Evolutionary conservation across 2,797 vertebrate species (phyloP), one percentile per base, ranked within the genome.

Genomic region (Oreochromis mossambicus): DNA sequence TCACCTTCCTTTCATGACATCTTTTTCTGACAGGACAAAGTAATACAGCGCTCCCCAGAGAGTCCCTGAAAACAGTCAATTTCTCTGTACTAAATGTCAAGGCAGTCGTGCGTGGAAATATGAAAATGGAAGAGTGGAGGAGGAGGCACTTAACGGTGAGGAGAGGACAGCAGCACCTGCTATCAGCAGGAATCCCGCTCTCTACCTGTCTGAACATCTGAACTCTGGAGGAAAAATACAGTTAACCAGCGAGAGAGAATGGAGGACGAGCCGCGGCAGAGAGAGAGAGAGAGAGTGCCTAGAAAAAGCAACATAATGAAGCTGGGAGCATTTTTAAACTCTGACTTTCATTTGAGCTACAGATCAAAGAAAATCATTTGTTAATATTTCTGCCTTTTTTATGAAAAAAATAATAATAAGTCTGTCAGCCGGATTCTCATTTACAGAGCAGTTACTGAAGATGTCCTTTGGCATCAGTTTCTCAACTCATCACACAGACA

Each of bases 1-100:
- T 94, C 94, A 93, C 94, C 95, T 95, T 94, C 92, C 91, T 87
- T 87, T 90, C 89, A 90, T 95, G 93, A 95, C 93, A 93, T 93
- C 84, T 92, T 95, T 94, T 93, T 92, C 88, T 94, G 94, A 95
- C 92, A 95, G 94, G 92, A 93, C 92, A 91, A 89, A 93, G 93
- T 95, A 95, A 95, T 93, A 89, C 92, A 91, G 88, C 85, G 50
- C 80, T 94, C 95, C 89, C 94, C 32, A 0, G 91, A 95, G 94
- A 94, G 92, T 88, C 92, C 91, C 93, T 91, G 92, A 93, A 95
- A 95, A 94, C 91, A 93, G 91, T 92, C 89, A 78, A 89, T 94
- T 94, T 78, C 91, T 89, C 88, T 32, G 76, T 55, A 80, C 89
- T 90, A 95, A 95, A 96, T 96, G 95, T 95, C 95, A 95, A 89